Conservation (phyloP, 2,888 invertebrate genomes). For the Troglohyphantes excavatus region DNA sequence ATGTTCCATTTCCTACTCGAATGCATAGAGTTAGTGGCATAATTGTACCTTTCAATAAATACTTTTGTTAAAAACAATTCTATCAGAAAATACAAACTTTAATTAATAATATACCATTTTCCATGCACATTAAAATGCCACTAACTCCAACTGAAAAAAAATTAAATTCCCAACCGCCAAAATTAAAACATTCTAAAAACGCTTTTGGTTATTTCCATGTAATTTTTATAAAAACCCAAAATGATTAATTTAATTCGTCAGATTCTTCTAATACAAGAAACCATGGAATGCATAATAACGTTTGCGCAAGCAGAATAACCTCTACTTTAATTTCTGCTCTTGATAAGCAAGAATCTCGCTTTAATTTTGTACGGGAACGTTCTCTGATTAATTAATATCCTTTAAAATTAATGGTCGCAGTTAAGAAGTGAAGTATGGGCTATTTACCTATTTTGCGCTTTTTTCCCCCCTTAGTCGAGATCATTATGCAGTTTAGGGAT, state of each 20-base stretch:
- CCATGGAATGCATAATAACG: slow-evolving; percentile 42
- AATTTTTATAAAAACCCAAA: slow-evolving; percentile 1
- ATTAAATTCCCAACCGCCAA: not conserved
- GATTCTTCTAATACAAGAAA: slow-evolving; percentile 12
- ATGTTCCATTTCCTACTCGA: too few relatives aligned
- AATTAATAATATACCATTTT: too few relatives aligned
- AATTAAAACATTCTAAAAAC: not conserved
- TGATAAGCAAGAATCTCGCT: slow-evolving; percentile 47
- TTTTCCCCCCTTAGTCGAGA: slow-evolving; percentile 10
- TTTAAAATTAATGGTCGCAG: slow-evolving; percentile 49
- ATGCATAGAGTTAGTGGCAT: too few relatives aligned
- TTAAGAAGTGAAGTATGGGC: slow-evolving; percentile 7
- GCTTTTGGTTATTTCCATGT: slow-evolving; percentile 7
- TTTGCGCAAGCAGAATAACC: slow-evolving; percentile 50
- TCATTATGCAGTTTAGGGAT: slow-evolving; percentile 13
- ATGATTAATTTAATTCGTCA: slow-evolving; percentile 31
- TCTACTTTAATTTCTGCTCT: slow-evolving; percentile 39
- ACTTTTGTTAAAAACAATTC: too few relatives aligned
- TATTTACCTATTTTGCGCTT: slow-evolving; percentile 14
- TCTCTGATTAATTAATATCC: slow-evolving; percentile 62
- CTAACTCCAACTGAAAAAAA: too few relatives aligned
- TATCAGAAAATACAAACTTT: too few relatives aligned
- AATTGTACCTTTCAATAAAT: too few relatives aligned
- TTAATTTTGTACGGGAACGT: slow-evolving; percentile 60
- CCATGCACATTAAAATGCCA: too few relatives aligned